Evolutionary conservation across 2,888 invertebrate species (phyloP).

Genomic region (Volucella inflata): DNA sequence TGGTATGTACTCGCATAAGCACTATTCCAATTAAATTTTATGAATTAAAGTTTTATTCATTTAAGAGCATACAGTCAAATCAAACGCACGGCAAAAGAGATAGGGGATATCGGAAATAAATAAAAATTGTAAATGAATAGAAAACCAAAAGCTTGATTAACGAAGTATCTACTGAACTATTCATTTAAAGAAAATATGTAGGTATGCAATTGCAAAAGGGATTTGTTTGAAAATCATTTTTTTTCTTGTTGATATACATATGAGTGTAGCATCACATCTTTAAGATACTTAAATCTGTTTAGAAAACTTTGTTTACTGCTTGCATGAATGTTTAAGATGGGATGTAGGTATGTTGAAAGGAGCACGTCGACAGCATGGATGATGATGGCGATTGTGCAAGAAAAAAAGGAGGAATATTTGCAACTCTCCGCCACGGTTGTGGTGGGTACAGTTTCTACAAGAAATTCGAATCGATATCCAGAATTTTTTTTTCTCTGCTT

Average conservation of each 20-base stretch:
- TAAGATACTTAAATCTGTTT: not conserved
- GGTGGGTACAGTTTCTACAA: slow-evolving; percentile 49
- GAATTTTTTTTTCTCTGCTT: slow-evolving; percentile 22
- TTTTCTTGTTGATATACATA: not conserved
- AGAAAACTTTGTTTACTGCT: slow-evolving; percentile 2
- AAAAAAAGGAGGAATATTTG: slow-evolving; percentile 2
- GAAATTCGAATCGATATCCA: slow-evolving; percentile 57
- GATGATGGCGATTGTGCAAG: slow-evolving; percentile 5
- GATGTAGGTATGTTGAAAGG: slow-evolving; percentile 7
- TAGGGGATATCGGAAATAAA: not conserved
- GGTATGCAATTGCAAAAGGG: not conserved
- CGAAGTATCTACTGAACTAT: no score
- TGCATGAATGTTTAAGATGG: not conserved
- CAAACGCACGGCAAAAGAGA: no score
- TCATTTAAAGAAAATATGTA: no score
- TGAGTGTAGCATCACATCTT: not conserved
- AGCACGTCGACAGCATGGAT: not conserved
- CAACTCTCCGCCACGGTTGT: not conserved
- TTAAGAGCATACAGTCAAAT: no score
- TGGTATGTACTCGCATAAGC: not conserved
- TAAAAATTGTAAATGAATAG: slow-evolving; percentile 21
- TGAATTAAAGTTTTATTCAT: slow-evolving; percentile 40
- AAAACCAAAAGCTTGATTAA: not conserved
- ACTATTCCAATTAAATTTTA: slow-evolving; percentile 26
- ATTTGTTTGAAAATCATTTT: not conserved